Evolutionary conservation across 1,140 invertebrate species (phyloP).

Genomic region (Lepidurus arcticus): DNA sequence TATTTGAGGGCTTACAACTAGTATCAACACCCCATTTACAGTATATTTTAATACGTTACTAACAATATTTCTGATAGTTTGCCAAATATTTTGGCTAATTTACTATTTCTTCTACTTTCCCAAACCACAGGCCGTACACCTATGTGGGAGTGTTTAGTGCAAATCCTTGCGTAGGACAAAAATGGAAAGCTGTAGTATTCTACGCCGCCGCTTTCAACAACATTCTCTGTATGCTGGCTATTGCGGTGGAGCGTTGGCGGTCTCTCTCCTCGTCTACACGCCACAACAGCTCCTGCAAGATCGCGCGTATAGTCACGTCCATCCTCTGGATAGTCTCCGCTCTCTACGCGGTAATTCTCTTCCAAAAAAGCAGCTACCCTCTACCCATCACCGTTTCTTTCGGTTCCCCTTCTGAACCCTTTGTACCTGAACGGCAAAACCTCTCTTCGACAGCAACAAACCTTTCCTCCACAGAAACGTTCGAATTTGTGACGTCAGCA

Average conservation of each 20-base stretch:
- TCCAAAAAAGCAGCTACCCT: conserved; percentile 11
- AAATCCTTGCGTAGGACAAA: conserved; percentile 27
- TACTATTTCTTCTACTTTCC: neutral
- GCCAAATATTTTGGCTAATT: neutral
- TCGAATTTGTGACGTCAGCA: neutral
- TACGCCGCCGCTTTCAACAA: conserved; percentile 34
- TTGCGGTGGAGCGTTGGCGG: conserved; percentile 34
- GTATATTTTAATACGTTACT: no score
- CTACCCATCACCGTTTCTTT: neutral
- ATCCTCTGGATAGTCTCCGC: conserved; percentile 31
- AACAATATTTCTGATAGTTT: no score
- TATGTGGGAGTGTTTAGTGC: neutral
- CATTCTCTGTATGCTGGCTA: conserved; percentile 35
- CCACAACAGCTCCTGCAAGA: conserved; percentile 4
- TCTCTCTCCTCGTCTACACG: conserved; percentile 17
- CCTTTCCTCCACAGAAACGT: neutral
- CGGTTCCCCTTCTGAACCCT: neutral
- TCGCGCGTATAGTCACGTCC: conserved; percentile 12
- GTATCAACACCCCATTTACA: no score
- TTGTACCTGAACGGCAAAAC: neutral
- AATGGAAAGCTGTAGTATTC: conserved; percentile 30
- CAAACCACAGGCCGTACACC: conserved; percentile 32
- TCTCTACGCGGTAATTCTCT: conserved; percentile 20
- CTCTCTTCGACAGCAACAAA: neutral
- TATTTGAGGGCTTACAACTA: no score